phyloP scores from a whole-genome alignment of 2,888 invertebrate species.

The Dolichomitus sp. region DNA sequence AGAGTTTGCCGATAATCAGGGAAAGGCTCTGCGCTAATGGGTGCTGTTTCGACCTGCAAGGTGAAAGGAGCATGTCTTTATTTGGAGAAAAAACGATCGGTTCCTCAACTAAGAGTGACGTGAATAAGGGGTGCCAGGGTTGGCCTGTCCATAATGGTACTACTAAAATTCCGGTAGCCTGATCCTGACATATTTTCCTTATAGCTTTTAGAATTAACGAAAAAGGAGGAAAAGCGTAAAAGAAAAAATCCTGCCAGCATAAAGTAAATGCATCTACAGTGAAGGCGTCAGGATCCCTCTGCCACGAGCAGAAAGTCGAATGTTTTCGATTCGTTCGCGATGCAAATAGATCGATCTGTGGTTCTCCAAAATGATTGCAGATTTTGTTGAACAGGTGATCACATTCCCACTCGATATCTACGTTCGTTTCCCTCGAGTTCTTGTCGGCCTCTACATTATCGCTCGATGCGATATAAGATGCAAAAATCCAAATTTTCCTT shows the following conservation, averaged over 20 bases:
- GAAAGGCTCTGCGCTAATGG: conserved; percentile 43
- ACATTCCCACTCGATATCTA: conserved; percentile 13
- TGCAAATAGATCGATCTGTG: conserved; percentile 8
- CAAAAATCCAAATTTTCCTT: conserved; percentile 11
- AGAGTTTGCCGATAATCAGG: conserved; percentile 68
- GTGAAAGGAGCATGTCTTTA: conserved; percentile 66
- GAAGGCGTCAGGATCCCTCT: conserved; percentile 14
- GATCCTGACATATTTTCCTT: conserved; percentile 64
- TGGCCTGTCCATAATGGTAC: conserved; percentile 73
- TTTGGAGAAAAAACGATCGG: conserved; percentile 52
- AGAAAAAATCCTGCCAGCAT: not conserved
- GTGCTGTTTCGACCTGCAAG: conserved; percentile 69
- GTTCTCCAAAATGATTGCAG: not conserved
- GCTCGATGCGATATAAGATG: not conserved
- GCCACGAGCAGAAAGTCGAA: not conserved
- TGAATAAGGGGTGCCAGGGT: conserved; percentile 72
- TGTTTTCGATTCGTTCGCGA: not conserved
- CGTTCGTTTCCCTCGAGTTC: not conserved
- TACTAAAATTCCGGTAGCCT: conserved; percentile 74
- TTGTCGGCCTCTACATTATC: conserved; percentile 9
- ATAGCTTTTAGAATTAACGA: conserved; percentile 40
- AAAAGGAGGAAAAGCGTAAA: conserved; percentile 60
- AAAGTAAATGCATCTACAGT: not conserved
- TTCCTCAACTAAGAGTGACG: not conserved
- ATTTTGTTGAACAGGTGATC: not conserved